A percentile compares a stretch with the other conserved stretches of the same genome.
Conservation (phyloP, 2,113 vertebrate species). For the Stigmatopora argus region DNA sequence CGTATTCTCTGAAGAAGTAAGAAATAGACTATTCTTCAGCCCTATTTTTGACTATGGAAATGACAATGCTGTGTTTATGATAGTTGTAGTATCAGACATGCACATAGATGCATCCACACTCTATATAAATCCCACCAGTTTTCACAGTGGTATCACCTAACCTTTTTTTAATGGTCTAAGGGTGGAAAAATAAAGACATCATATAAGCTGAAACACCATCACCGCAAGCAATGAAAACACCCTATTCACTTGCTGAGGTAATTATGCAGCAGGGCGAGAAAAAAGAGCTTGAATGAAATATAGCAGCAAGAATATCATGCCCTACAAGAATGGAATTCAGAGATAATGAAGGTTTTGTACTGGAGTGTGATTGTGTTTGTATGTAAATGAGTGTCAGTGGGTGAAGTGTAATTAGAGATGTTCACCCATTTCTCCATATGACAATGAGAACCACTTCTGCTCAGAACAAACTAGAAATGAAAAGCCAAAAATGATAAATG, state of each 20-base stretch:
- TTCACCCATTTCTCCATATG: conserved; percentile 56
- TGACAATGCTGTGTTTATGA: background rate
- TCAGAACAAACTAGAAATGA: conserved; percentile 33
- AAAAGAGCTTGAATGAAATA: conserved; percentile 47
- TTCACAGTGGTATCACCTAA: background rate
- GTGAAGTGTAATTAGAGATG: conserved; percentile 65
- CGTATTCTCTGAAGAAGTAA: conserved; percentile 2
- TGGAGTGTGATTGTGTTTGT: conserved; percentile 59
- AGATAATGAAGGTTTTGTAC: conserved; percentile 54
- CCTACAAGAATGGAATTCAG: conserved; percentile 43
- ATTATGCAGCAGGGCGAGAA: conserved; percentile 30
- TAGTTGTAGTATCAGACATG: background rate
- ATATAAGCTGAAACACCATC: background rate
- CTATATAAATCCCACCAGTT: background rate
- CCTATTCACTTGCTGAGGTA: conserved; percentile 26
- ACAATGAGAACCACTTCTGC: conserved; percentile 42
- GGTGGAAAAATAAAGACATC: conserved; percentile 9
- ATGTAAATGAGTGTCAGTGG: conserved; percentile 63
- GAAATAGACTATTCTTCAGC: conserved; percentile 1
- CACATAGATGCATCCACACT: conserved; percentile 1
- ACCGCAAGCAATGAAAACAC: background rate
- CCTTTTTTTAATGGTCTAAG: background rate
- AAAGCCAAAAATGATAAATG: conserved; percentile 33
- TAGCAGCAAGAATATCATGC: conserved; percentile 46
- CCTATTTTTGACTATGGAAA: background rate